These are phyloP conservation scores for Hydriomena furcata DNA, from an alignment of 2,888 invertebrate species.

Conservation along the genomic window DNA sequence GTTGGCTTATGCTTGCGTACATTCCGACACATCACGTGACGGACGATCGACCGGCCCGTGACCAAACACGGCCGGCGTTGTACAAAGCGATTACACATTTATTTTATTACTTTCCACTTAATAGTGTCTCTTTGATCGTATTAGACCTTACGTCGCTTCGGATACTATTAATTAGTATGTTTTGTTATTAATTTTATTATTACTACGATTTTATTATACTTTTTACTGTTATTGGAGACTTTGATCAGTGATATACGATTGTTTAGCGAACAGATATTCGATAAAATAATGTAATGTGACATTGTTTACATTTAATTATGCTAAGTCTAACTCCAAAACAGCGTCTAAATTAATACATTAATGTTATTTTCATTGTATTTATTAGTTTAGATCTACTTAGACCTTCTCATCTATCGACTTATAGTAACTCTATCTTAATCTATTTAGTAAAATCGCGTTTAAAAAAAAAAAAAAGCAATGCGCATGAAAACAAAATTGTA, in stretches of 20 bases:
- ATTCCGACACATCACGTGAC: constrained; percentile 5
- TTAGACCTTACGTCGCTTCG: constrained; percentile 46
- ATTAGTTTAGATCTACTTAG: constrained; percentile 42
- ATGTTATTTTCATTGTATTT: constrained; percentile 34
- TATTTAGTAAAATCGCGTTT: constrained; percentile 22
- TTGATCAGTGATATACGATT: constrained; percentile 44
- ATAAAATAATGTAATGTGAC: constrained; percentile 39
- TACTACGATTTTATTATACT: constrained; percentile 47
- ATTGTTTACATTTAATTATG: constrained; percentile 49
- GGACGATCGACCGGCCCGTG: not conserved
- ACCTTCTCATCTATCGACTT: constrained; percentile 39
- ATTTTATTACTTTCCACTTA: constrained; percentile 21
- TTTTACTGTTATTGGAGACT: constrained; percentile 37
- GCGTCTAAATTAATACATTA: constrained; percentile 41
- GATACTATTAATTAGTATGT: constrained; percentile 46
- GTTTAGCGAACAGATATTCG: constrained; percentile 37
- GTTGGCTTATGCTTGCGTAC: not conserved
- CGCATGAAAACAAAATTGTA: constrained; percentile 31
- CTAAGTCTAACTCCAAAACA: constrained; percentile 44
- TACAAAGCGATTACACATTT: constrained; percentile 37
- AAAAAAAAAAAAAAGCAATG: constrained; percentile 2
- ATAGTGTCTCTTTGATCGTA: constrained; percentile 34
- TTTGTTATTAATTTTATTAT: constrained; percentile 58
- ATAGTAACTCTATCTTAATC: constrained; percentile 25
- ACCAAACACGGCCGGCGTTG: constrained; percentile 10